Percentiles rank a stretch among this genome's conserved stretches.
Conservation (phyloP, 2,797 vertebrate genomes). For the Rallus crepitans region DNA sequence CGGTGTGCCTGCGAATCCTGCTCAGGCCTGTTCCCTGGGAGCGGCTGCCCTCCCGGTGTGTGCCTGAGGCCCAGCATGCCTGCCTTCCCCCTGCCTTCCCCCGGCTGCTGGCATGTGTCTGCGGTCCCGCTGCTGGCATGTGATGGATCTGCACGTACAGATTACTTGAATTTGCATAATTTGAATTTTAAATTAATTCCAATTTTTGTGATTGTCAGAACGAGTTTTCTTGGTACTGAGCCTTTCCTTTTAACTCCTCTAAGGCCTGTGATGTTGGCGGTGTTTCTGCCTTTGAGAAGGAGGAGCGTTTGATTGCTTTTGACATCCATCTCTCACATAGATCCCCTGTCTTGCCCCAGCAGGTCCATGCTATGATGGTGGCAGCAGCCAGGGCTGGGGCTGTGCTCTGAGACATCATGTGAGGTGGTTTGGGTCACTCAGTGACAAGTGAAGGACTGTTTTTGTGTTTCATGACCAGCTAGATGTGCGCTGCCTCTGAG, state of each 20-base stretch:
- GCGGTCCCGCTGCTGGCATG: background rate
- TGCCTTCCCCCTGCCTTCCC: background rate
- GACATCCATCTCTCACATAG: background rate
- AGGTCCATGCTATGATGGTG: background rate
- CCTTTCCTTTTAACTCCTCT: background rate
- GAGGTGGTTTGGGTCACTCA: accelerated
- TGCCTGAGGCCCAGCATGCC: accelerated
- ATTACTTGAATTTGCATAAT: slow-evolving; percentile 58
- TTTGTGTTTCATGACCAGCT: background rate
- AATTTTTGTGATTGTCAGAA: slow-evolving; percentile 42
- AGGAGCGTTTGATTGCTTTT: background rate
- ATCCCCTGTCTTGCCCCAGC: background rate
- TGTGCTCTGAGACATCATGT: background rate
- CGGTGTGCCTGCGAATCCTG: background rate
- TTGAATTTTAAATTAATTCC: slow-evolving; percentile 51
- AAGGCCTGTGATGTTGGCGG: background rate
- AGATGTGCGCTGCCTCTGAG: background rate
- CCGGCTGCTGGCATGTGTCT: background rate
- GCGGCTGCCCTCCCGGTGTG: accelerated
- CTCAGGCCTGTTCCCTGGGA: accelerated
- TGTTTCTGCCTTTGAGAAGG: background rate
- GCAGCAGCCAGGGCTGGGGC: accelerated
- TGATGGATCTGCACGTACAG: background rate
- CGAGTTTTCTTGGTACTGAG: background rate
- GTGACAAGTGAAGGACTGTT: background rate